A percentile compares a stretch with the other conserved stretches of the same genome.
Conservation (phyloP, 2,113 vertebrate genomes). For the Myrmecobius fasciatus region DNA sequence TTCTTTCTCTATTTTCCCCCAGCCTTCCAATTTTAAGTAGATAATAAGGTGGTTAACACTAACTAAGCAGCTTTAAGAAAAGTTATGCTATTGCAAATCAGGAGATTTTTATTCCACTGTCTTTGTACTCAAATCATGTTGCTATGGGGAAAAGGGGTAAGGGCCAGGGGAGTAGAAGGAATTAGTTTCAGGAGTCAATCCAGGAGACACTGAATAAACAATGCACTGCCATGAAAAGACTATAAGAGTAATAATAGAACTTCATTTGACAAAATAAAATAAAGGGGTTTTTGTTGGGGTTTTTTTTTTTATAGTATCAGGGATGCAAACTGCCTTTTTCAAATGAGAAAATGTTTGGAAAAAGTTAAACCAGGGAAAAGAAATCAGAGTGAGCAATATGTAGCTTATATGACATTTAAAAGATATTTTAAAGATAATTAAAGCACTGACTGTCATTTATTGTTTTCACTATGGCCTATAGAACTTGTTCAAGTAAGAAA, state of each 20-base stretch:
- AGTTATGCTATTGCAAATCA: slow-evolving; percentile 76
- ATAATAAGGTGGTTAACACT: slow-evolving; percentile 74
- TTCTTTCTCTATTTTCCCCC: slow-evolving; percentile 72
- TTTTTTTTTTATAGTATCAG: slow-evolving; percentile 90
- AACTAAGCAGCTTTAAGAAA: slow-evolving; percentile 83
- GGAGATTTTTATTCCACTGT: slow-evolving; percentile 78
- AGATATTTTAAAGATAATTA: slow-evolving; percentile 86
- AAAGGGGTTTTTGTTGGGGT: slow-evolving; percentile 64
- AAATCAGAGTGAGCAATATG: slow-evolving; percentile 86
- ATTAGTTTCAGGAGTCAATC: slow-evolving; percentile 77
- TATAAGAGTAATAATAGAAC: slow-evolving; percentile 76
- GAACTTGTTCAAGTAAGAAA: slow-evolving; percentile 81
- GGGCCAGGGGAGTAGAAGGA: slow-evolving; percentile 57
- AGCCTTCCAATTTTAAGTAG: slow-evolving; percentile 82
- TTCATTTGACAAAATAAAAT: slow-evolving; percentile 69
- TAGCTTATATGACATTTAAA: slow-evolving; percentile 86
- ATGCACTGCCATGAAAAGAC: slow-evolving; percentile 72
- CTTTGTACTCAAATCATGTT: slow-evolving; percentile 76
- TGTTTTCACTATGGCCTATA: slow-evolving; percentile 86
- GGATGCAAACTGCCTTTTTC: slow-evolving; percentile 95
- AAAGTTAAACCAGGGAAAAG: slow-evolving; percentile 86
- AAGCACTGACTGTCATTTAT: slow-evolving; percentile 92
- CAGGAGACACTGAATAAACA: slow-evolving; percentile 76
- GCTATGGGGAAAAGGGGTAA: slow-evolving; percentile 67
- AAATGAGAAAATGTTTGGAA: slow-evolving; percentile 87